Evolutionary conservation across 2,888 invertebrate species (phyloP).

Genomic region (Rhodophaea formosa): DNA sequence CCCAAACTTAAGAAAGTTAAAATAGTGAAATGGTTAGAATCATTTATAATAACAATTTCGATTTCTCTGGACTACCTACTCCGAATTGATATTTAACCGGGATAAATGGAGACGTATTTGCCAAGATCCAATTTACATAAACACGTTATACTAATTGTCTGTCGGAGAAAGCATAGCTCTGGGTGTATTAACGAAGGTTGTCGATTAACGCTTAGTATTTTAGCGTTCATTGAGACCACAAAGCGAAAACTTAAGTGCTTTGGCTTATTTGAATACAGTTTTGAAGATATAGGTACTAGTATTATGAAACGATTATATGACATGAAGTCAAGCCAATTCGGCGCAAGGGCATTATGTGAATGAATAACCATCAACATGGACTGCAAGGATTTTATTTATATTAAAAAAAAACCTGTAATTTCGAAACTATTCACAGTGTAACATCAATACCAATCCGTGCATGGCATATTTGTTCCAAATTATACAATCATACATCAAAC

Average conservation of each 20-base stretch:
- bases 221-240: not conserved
- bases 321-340: too few relatives aligned
- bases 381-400: too few relatives aligned
- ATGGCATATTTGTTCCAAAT: too few relatives aligned
- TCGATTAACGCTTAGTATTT: not conserved
- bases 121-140: slow-evolving; percentile 7
- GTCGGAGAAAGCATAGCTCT: not conserved
- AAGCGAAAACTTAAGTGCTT: not conserved
- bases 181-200: not conserved
- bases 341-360: too few relatives aligned
- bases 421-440: too few relatives aligned
- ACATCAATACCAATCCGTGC: too few relatives aligned
- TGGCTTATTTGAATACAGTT: too few relatives aligned
- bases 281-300: too few relatives aligned
- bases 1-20: not conserved
- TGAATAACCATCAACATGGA: too few relatives aligned
- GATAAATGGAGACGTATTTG: slow-evolving; percentile 7
- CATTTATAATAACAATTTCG: not conserved
- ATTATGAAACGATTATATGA: too few relatives aligned
- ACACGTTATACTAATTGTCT: slow-evolving; percentile 1
- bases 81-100: slow-evolving; percentile 5
- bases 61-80: not conserved
- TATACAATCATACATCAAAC: too few relatives aligned
- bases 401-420: too few relatives aligned
- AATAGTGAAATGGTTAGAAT: slow-evolving; percentile 1